Conservation (phyloP, 2,113 vertebrate genomes). For the Syrmaticus mikado region DNA sequence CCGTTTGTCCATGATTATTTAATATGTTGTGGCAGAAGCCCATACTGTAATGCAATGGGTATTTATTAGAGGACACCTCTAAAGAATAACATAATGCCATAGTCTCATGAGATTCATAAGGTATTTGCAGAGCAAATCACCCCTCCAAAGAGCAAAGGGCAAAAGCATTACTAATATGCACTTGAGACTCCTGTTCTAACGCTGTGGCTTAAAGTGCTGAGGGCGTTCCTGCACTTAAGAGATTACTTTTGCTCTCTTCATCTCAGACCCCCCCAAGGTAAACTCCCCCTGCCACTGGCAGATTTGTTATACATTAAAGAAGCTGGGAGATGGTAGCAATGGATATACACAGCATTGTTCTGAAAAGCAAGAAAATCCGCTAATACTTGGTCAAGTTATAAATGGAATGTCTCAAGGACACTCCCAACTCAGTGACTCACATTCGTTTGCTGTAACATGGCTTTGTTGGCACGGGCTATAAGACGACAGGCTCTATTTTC, state of each 20-base stretch:
- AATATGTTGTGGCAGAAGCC: background rate
- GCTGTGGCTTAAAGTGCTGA: slow-evolving; percentile 31
- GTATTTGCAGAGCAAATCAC: slow-evolving; percentile 9
- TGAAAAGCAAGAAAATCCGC: background rate
- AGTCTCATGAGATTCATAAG: slow-evolving; percentile 42
- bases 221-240: slow-evolving; percentile 25
- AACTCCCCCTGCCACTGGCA: background rate
- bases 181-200: slow-evolving; percentile 26
- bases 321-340: background rate
- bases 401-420: background rate
- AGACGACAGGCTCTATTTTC: background rate
- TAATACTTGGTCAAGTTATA: background rate
- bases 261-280: background rate
- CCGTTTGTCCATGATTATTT: background rate
- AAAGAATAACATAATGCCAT: slow-evolving; percentile 5
- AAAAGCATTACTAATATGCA: slow-evolving; percentile 45
- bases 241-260: slow-evolving; percentile 60
- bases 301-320: background rate
- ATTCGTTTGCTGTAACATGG: background rate
- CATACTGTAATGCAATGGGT: background rate
- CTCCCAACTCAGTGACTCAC: slow-evolving; percentile 27
- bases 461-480: background rate
- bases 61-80: background rate
- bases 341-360: background rate
- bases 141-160: slow-evolving; percentile 44